These are phyloP conservation scores for Copidosoma aretas DNA, from an alignment of 2,888 invertebrate genomes.

Conservation along the genomic window DNA sequence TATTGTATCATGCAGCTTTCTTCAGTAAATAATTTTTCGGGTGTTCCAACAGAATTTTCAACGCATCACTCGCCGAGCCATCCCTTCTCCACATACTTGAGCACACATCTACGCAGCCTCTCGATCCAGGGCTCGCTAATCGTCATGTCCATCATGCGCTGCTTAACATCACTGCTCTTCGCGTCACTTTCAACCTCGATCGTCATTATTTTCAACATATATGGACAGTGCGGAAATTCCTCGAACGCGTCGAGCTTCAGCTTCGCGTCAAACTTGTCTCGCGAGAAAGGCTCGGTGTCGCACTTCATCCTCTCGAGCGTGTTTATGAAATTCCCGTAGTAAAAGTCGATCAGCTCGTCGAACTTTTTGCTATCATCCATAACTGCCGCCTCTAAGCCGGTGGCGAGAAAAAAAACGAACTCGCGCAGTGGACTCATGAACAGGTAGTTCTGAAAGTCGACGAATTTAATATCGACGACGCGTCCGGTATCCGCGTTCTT, in stretches of 20 bases:
- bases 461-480: constrained; percentile 64
- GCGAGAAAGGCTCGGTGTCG: constrained; percentile 49
- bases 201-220: constrained; percentile 51
- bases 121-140: neutral
- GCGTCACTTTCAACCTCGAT: constrained; percentile 24
- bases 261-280: constrained; percentile 46
- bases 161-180: neutral
- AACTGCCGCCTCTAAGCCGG: constrained; percentile 63
- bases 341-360: constrained; percentile 64
- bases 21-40: too few species aligned
- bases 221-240: constrained; percentile 51
- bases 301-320: constrained; percentile 61
- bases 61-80: constrained; percentile 29
- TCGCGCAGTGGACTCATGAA: constrained; percentile 66
- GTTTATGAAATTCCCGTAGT: constrained; percentile 64
- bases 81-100: neutral
- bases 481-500: constrained; percentile 53
- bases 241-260: constrained; percentile 44
- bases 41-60: too few species aligned
- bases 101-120: neutral
- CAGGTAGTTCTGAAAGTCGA: constrained; percentile 68
- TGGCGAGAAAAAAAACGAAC: constrained; percentile 66
- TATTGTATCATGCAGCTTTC: too few species aligned
- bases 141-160: neutral
- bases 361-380: constrained; percentile 58